Evolutionary conservation across 1,140 invertebrate genomes (phyloP).

Genomic region (Diorhabda elongata): DNA sequence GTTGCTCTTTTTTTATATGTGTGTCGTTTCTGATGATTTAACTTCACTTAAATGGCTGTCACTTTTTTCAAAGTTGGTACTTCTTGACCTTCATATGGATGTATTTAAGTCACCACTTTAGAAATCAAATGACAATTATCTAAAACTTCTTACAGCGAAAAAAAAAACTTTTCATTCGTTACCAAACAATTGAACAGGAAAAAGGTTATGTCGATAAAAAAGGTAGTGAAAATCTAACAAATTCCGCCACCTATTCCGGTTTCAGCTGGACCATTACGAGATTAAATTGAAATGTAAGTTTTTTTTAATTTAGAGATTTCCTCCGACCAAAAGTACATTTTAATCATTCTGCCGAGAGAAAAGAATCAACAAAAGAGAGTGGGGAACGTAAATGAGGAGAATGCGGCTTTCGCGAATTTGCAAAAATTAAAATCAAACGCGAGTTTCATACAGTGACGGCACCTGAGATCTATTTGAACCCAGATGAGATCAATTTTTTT

Average conservation of each 20-base stretch:
- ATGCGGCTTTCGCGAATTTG: constrained; percentile 10
- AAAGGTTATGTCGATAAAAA: neutral
- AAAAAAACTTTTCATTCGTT: neutral
- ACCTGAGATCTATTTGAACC: too few species aligned
- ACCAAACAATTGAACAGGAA: neutral
- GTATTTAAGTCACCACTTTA: too few species aligned
- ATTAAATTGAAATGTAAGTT: constrained; percentile 14
- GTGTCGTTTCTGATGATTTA: too few species aligned
- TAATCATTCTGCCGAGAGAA: constrained; percentile 12
- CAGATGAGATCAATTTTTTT: too few species aligned
- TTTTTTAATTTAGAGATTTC: constrained; percentile 6
- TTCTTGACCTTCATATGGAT: too few species aligned
- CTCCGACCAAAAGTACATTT: constrained; percentile 12
- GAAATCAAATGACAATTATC: too few species aligned
- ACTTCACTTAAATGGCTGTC: too few species aligned
- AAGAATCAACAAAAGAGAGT: constrained; percentile 7
- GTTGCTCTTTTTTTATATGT: too few species aligned
- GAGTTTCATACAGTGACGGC: constrained; percentile 1
- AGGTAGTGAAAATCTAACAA: neutral
- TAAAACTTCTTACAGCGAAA: neutral
- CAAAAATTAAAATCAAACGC: constrained; percentile 7
- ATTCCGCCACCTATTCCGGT: neutral
- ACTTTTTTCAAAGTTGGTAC: too few species aligned
- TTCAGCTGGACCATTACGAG: constrained; percentile 7
- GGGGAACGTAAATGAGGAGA: constrained; percentile 12